A percentile compares a stretch with the other conserved stretches of the same genome.
These are phyloP conservation scores for Diogma glabrata DNA, from an alignment of 2,888 invertebrate genomes.

Conservation along the genomic window DNA sequence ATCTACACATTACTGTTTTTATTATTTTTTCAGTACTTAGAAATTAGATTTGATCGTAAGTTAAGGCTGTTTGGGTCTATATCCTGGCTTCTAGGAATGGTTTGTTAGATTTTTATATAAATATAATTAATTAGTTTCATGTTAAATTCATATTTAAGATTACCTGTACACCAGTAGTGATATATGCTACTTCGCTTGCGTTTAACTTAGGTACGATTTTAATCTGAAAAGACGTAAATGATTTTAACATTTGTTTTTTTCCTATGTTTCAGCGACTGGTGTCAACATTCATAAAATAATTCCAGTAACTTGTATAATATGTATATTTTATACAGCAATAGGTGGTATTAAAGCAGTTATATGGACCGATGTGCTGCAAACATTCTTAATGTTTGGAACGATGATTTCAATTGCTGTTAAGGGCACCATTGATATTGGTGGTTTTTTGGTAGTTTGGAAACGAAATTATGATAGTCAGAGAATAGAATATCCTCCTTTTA, in stretches of 20 bases:
- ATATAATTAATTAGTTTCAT: too few relatives aligned
- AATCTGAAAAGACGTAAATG: conserved; percentile 7
- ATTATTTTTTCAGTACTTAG: too few relatives aligned
- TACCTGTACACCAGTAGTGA: conserved; percentile 45
- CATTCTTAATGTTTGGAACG: conserved; percentile 43
- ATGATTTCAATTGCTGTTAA: conserved; percentile 43
- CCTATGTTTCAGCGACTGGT: conserved; percentile 49
- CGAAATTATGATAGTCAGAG: conserved; percentile 43
- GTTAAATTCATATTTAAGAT: too few relatives aligned
- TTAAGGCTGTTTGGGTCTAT: too few relatives aligned
- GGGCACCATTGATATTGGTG: conserved; percentile 44
- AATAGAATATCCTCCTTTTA: conserved; percentile 50
- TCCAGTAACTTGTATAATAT: conserved; percentile 53
- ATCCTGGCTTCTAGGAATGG: too few relatives aligned
- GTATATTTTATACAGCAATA: conserved; percentile 64
- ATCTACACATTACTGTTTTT: too few relatives aligned
- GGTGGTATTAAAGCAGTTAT: conserved; percentile 50
- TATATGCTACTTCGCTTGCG: conserved; percentile 58
- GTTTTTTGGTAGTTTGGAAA: conserved; percentile 45
- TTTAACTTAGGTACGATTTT: conserved; percentile 55
- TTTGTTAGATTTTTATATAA: too few relatives aligned
- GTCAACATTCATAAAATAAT: conserved; percentile 52
- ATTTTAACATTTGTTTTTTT: background rate
- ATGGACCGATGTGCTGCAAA: conserved; percentile 49
- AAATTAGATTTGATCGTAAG: too few relatives aligned